Conservation (phyloP, 1,140 invertebrate species). For the Thrips palmi region DNA sequence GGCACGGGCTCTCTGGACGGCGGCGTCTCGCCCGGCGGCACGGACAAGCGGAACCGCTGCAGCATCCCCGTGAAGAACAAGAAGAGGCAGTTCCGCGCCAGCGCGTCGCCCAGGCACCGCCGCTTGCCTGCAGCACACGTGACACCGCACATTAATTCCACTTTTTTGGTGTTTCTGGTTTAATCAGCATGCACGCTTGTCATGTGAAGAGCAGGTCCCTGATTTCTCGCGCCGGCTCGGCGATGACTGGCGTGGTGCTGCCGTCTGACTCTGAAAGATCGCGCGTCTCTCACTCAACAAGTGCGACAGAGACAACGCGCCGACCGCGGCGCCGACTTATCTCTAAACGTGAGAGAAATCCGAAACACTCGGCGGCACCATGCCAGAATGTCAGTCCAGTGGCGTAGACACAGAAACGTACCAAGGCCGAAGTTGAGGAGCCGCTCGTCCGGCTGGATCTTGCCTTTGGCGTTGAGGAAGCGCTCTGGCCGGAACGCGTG, state of each 20-base stretch:
- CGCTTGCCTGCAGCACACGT: constrained; percentile 29
- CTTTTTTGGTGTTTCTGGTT: neutral
- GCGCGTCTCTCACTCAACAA: too few relatives aligned
- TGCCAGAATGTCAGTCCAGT: constrained; percentile 4
- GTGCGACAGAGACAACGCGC: too few relatives aligned
- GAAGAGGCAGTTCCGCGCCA: constrained; percentile 35
- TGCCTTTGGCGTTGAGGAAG: constrained; percentile 41
- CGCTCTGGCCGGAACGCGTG: constrained; percentile 47
- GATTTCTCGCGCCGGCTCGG: too few relatives aligned
- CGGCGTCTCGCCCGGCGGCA: constrained; percentile 17
- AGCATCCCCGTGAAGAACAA: constrained; percentile 31
- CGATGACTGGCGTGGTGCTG: neutral
- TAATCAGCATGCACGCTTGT: too few relatives aligned
- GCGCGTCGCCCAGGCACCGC: constrained; percentile 37
- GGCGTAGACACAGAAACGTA: constrained; percentile 22
- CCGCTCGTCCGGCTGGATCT: constrained; percentile 29
- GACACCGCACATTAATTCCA: neutral
- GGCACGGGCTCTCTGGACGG: too few relatives aligned
- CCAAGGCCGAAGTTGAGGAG: constrained; percentile 50
- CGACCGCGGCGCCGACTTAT: too few relatives aligned
- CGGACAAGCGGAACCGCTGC: constrained; percentile 28
- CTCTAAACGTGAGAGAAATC: too few relatives aligned
- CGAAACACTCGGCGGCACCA: too few relatives aligned
- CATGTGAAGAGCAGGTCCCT: too few relatives aligned
- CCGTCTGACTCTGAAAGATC: neutral